phyloP scores from a whole-genome alignment of 2,797 vertebrate species.

The Knipowitschia caucasica region DNA sequence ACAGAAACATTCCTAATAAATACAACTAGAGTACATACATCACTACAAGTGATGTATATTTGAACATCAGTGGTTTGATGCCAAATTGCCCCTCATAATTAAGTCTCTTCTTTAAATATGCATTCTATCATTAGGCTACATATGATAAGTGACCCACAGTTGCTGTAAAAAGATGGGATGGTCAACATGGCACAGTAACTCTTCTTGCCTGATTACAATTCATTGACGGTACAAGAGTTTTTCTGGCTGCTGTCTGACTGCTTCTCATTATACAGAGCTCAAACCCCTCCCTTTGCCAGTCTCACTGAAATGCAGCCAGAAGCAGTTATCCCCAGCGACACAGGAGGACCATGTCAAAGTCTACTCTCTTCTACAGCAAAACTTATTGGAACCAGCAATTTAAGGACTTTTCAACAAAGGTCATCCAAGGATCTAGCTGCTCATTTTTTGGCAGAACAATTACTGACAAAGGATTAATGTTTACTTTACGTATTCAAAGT shows the following conservation, averaged over 20 bases:
- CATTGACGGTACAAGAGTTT: conserved; percentile 14
- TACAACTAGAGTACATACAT: no score
- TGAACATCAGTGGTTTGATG: no score
- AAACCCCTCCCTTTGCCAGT: conserved; percentile 57
- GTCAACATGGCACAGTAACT: background rate
- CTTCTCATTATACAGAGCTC: conserved; percentile 37
- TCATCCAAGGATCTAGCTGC: conserved; percentile 27
- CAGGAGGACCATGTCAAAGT: conserved; percentile 53
- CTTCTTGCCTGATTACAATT: background rate
- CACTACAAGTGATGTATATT: no score
- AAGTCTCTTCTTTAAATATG: no score
- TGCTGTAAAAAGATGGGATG: no score
- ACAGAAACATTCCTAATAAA: no score
- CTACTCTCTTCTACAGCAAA: conserved; percentile 40
- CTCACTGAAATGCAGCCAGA: conserved; percentile 47
- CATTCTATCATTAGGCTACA: no score
- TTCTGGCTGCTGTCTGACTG: conserved; percentile 23
- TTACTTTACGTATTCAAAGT: background rate
- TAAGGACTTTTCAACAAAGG: conserved; percentile 18
- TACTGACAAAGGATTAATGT: conserved; percentile 6
- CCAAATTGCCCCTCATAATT: no score
- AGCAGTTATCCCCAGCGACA: conserved; percentile 48
- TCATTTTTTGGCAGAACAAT: conserved; percentile 30
- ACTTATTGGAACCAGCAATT: conserved; percentile 36
- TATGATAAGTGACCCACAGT: no score